Conservation (phyloP, 2,113 vertebrate species). For the Eurystomus gularis region DNA sequence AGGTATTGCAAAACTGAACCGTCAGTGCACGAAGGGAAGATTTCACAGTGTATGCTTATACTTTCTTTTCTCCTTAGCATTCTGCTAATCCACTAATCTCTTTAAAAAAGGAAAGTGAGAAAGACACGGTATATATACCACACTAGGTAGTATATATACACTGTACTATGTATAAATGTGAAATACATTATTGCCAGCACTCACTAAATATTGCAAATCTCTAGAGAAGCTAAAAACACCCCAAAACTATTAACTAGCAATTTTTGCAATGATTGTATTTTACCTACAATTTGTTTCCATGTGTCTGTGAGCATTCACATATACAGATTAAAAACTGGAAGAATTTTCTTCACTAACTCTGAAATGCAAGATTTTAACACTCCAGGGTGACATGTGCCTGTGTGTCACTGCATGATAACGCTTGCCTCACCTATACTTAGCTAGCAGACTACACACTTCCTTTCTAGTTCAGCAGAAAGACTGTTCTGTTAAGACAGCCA, state of each 20-base stretch:
- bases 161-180: not conserved
- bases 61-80: not conserved
- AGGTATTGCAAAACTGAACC: not conserved
- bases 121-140: not conserved
- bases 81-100: not conserved
- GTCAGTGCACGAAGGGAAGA: not conserved
- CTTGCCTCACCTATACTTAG: not conserved
- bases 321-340: not conserved
- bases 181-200: not conserved
- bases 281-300: slow-evolving; percentile 32
- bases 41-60: not conserved
- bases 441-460: not conserved
- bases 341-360: not conserved
- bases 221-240: slow-evolving; percentile 7
- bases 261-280: slow-evolving; percentile 32
- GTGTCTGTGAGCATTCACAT: not conserved
- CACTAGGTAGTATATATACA: not conserved
- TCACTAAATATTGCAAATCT: slow-evolving; percentile 53
- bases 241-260: not conserved
- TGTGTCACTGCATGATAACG: slow-evolving; percentile 38
- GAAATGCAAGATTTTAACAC: slow-evolving; percentile 1
- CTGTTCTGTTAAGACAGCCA: slow-evolving; percentile 52
- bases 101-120: not conserved
- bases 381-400: not conserved
- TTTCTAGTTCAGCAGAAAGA: slow-evolving; percentile 28